Evolutionary conservation across 2,113 vertebrate genomes (phyloP).

Genomic region (Phainopepla nitens): DNA sequence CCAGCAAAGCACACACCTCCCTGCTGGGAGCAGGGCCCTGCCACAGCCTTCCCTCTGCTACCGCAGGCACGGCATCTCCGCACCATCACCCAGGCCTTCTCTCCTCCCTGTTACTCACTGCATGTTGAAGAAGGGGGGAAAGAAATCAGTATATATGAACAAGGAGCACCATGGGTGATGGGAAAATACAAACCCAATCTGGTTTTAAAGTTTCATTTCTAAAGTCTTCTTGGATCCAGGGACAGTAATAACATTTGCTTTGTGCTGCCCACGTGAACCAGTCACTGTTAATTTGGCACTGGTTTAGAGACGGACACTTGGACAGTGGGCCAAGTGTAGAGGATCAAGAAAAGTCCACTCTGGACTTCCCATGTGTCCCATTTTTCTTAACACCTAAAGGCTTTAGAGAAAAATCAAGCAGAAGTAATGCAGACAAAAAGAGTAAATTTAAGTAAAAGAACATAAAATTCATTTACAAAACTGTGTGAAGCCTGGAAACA

Average conservation of each 20-base stretch:
- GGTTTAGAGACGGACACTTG: not conserved
- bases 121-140: accelerated
- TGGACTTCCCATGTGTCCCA: accelerated
- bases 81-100: not conserved
- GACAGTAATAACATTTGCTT: accelerated
- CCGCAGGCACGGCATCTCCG: accelerated
- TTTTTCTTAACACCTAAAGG: not conserved
- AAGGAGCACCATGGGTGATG: not conserved
- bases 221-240: not conserved
- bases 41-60: not conserved
- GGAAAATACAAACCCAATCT: not conserved
- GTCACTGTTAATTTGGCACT: not conserved
- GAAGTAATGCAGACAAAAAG: not conserved
- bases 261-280: accelerated
- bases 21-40: not conserved
- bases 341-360: not conserved
- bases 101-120: not conserved
- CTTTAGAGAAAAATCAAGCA: not conserved
- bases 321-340: not conserved
- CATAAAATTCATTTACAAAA: not conserved
- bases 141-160: not conserved
- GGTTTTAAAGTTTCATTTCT: not conserved
- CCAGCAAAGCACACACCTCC: not conserved
- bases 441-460: not conserved
- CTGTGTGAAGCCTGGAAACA: not conserved